Percentiles rank a stretch among this genome's conserved stretches.
These are phyloP conservation scores for Euglossa dilemma DNA, from an alignment of 1,140 invertebrate species.

Conservation along the genomic window DNA sequence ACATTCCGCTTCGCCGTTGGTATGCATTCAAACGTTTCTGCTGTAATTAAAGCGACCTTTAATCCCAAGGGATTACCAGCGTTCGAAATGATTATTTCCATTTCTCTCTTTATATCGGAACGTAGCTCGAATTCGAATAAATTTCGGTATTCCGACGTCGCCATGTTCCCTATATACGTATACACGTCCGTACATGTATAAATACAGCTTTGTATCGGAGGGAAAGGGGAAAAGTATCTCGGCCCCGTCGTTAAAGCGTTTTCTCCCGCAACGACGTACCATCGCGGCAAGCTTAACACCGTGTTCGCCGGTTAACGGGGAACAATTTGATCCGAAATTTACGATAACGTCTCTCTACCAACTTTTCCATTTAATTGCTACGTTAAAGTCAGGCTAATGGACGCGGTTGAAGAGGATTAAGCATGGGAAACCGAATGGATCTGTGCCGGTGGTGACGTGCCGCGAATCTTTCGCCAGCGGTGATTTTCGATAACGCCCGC, in stretches of 20 bases:
- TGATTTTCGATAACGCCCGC: constrained; percentile 43
- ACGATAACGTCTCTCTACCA: background rate
- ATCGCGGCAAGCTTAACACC: background rate
- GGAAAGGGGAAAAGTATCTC: no score
- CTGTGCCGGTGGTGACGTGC: constrained; percentile 4
- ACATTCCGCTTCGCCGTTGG: background rate
- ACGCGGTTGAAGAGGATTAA: background rate
- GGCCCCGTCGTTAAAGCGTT: background rate
- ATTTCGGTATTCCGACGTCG: no score
- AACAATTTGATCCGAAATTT: background rate
- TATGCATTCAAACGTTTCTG: background rate
- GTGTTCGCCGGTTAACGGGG: background rate
- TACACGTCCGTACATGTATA: no score
- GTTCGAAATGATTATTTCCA: no score
- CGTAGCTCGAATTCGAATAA: no score
- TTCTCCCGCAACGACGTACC: background rate
- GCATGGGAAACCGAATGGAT: background rate
- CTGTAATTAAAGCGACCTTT: background rate
- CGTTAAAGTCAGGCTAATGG: constrained; percentile 11
- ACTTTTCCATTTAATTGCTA: background rate
- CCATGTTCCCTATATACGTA: no score
- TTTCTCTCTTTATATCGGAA: no score
- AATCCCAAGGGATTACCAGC: no score
- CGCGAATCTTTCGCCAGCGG: constrained; percentile 22
- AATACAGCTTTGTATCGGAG: no score